These are phyloP conservation scores for Tragelaphus eurycerus DNA, from an alignment of 2,797 vertebrate species.

Conservation along the genomic window DNA sequence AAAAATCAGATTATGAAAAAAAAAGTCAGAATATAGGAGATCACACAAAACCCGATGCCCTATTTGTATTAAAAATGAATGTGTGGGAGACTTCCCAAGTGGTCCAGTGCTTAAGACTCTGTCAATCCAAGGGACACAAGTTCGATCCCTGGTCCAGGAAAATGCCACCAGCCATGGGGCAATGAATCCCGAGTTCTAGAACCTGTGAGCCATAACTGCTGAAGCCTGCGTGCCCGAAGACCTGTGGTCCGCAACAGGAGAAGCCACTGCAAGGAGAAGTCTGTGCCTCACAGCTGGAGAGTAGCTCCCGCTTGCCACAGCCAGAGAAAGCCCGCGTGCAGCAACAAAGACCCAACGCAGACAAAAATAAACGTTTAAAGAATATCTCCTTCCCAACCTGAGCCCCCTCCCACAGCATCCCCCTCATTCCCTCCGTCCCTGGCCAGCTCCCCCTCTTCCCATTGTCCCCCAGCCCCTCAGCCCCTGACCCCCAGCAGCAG, in stretches of 20 bases:
- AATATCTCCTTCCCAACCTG: not conserved
- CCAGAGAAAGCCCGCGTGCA: not conserved
- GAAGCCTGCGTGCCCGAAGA: not conserved
- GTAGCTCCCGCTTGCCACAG: not conserved
- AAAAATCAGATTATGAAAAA: not conserved
- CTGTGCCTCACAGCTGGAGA: not conserved
- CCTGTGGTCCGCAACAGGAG: not conserved
- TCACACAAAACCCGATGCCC: fast-evolving
- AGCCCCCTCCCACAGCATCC: not conserved
- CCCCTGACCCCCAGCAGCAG: not conserved
- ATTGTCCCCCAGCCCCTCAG: not conserved
- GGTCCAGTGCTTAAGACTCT: not conserved
- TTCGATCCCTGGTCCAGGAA: not conserved
- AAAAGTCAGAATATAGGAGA: not conserved
- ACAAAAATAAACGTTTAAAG: not conserved
- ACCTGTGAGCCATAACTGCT: not conserved
- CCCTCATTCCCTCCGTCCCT: not conserved
- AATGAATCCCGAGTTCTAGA: not conserved
- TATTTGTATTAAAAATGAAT: not conserved
- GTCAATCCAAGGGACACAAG: not conserved
- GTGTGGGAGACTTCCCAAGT: not conserved
- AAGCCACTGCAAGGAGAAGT: not conserved
- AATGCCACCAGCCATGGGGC: not conserved
- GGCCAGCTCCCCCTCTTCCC: not conserved
- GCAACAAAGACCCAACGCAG: not conserved